A percentile compares a stretch with the other conserved stretches of the same genome.
phyloP scores from a whole-genome alignment of 2,888 invertebrate species.

The Drosophila imparisetae region DNA sequence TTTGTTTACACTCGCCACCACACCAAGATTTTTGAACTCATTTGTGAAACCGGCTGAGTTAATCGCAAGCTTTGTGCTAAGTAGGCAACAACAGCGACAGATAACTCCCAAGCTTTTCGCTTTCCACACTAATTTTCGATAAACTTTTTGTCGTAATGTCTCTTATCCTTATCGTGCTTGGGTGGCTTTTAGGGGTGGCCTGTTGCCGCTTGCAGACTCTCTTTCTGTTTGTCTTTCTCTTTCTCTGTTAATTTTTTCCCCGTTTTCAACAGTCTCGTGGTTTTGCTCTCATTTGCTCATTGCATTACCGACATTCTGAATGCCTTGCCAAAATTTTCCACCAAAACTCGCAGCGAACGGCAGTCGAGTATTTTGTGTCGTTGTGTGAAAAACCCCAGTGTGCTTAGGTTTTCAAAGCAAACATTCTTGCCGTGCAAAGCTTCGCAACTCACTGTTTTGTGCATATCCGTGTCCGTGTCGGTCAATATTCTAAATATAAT shows the following conservation, averaged over 20 bases:
- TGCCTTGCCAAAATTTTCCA: conserved; percentile 68
- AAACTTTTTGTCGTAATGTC: conserved; percentile 38
- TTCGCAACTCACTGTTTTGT: conserved; percentile 56
- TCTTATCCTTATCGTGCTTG: conserved; percentile 19
- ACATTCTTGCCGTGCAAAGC: conserved; percentile 50
- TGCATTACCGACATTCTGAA: conserved; percentile 62
- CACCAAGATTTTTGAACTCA: conserved; percentile 26
- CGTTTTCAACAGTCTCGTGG: conserved; percentile 45
- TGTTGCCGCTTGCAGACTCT: conserved; percentile 36
- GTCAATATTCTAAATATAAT: conserved; percentile 41
- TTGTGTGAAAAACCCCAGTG: conserved; percentile 44
- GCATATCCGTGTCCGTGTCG: conserved; percentile 46
- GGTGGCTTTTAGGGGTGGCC: conserved; percentile 69
- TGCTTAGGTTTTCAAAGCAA: conserved; percentile 42
- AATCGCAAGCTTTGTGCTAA: conserved; percentile 8
- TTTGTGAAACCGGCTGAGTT: conserved; percentile 35
- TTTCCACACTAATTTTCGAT: conserved; percentile 30
- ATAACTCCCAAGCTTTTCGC: conserved; percentile 43
- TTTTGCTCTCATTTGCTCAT: conserved; percentile 42
- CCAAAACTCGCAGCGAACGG: conserved; percentile 25
- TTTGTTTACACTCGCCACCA: conserved; percentile 58
- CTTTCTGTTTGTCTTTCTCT: conserved; percentile 24
- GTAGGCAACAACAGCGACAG: conserved; percentile 1
- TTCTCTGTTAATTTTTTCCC: conserved; percentile 27
- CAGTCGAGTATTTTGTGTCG: conserved; percentile 61